Percentiles rank a stretch among this genome's conserved stretches.
Conservation (phyloP, 2,888 invertebrate species). For the Lottia gigantea region DNA sequence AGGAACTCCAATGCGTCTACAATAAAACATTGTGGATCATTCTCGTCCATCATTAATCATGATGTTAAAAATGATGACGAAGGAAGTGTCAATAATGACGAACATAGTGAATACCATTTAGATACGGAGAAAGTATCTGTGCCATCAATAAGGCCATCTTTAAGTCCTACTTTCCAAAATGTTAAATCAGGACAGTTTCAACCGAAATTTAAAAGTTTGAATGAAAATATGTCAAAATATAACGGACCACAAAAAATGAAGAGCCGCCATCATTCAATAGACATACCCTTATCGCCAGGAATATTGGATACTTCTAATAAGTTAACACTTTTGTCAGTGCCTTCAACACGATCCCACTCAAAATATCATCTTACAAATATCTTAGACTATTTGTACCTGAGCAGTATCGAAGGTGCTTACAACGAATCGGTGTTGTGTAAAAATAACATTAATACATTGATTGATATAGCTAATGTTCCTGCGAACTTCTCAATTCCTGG, state of each 20-base stretch:
- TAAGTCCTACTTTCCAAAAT: background rate
- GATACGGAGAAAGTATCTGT: background rate
- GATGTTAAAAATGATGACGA: background rate
- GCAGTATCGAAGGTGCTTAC: slow-evolving; percentile 68
- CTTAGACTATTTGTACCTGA: slow-evolving; percentile 65
- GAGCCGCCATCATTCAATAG: background rate
- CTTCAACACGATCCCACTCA: background rate
- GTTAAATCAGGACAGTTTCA: background rate
- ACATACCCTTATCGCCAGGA: background rate
- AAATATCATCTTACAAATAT: slow-evolving; percentile 31
- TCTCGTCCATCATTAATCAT: background rate
- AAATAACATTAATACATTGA: slow-evolving; percentile 67
- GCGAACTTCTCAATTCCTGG: slow-evolving; percentile 31
- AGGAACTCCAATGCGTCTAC: background rate
- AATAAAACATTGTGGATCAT: background rate
- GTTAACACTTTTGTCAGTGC: background rate
- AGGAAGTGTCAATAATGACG: background rate
- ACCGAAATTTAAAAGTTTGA: background rate
- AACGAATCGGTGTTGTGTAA: slow-evolving; percentile 69
- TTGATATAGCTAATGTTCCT: slow-evolving; percentile 66
- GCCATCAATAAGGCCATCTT: background rate
- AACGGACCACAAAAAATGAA: background rate
- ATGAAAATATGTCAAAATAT: background rate
- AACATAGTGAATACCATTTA: too few species aligned
- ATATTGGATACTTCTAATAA: background rate